Evolutionary conservation across 2,888 invertebrate genomes (phyloP).

Genomic region (Cantharis flavilabris): DNA sequence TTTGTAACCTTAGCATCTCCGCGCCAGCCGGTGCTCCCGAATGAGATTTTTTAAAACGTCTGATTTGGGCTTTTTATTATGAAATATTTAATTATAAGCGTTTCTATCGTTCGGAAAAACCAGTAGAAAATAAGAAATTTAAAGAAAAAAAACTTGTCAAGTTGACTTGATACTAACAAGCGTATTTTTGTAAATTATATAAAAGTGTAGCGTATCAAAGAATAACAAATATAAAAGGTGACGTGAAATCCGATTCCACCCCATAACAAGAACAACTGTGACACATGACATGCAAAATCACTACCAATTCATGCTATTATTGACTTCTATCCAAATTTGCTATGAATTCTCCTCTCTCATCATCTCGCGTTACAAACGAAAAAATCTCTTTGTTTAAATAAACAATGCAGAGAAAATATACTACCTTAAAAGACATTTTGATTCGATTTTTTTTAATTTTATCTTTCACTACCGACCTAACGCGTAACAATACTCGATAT

Average conservation of each 20-base stretch:
- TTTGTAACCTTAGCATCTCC: too few relatives aligned
- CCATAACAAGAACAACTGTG: conserved; percentile 34
- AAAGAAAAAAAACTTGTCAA: conserved; percentile 22
- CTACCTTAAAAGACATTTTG: conserved; percentile 16
- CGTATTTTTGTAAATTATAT: conserved; percentile 34
- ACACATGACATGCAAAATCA: conserved; percentile 36
- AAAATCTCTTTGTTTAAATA: conserved; percentile 28
- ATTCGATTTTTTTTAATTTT: neutral
- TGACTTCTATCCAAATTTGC: conserved; percentile 34
- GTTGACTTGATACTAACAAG: conserved; percentile 31
- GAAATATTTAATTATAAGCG: neutral
- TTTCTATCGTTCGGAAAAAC: conserved; percentile 1
- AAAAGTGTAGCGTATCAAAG: conserved; percentile 35
- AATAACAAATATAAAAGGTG: conserved; percentile 34
- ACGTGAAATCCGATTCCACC: conserved; percentile 33
- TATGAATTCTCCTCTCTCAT: conserved; percentile 25
- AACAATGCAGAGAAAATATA: conserved; percentile 23
- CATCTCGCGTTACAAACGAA: conserved; percentile 26
- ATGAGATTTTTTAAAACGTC: too few relatives aligned
- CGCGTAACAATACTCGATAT: neutral
- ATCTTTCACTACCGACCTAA: neutral
- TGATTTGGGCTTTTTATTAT: too few relatives aligned
- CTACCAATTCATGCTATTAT: conserved; percentile 34
- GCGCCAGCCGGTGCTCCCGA: too few relatives aligned
- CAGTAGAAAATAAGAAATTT: conserved; percentile 19